Evolutionary conservation across 2,888 invertebrate genomes (phyloP), one percentile per base, ranked within the genome.

Genomic region (Drosophila anomalata): DNA sequence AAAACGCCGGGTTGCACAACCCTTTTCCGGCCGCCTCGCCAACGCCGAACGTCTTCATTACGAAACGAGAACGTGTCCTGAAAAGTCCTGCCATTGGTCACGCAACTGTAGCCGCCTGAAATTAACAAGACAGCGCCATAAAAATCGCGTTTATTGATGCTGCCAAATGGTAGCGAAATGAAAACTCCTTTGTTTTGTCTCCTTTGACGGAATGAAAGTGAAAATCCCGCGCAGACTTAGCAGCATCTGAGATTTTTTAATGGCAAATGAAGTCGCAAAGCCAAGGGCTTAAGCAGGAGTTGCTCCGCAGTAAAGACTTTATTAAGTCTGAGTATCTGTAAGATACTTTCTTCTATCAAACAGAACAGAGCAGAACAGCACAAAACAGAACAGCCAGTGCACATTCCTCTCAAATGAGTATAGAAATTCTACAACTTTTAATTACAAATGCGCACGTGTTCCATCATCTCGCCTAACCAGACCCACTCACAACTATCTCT

Each of bases 81-180:
- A 68, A 12, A 79, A 66, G 77, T 76, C 79, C 86, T 82, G 68
- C 54, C 67, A 68, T 83, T 83, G 87, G 82, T 83, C 82, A 83
- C 88, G 87, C 82, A 83, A 83, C 87, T 87, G 88, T 85, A 58
- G 78, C 72, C 68, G 78, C 71, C 62, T 63, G 63, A 72, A 82
- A 89, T 89, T 84, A 87, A 87, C 81, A 78, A 75, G 72, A 22
- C 54, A 67, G 8, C 68, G 77, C 77, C 82, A 88, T 88, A 88
- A 88, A 88, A 89, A 86, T 84, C 75, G 82, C 88, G 87, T 88
- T 87, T 88, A 88, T 88, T 89, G 89, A 88, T 57, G 63, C 50
- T 24, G 53, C 72, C 86, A 75, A 83, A 67, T 86, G 83, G 66
- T 77, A 68, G 66, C 54, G 65, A 79, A 73, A 80, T 75, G 74